A percentile compares a stretch with the other conserved stretches of the same genome.
Evolutionary conservation across 2,797 vertebrate genomes (phyloP).

Genomic region (Oceanodroma leucorhoa): DNA sequence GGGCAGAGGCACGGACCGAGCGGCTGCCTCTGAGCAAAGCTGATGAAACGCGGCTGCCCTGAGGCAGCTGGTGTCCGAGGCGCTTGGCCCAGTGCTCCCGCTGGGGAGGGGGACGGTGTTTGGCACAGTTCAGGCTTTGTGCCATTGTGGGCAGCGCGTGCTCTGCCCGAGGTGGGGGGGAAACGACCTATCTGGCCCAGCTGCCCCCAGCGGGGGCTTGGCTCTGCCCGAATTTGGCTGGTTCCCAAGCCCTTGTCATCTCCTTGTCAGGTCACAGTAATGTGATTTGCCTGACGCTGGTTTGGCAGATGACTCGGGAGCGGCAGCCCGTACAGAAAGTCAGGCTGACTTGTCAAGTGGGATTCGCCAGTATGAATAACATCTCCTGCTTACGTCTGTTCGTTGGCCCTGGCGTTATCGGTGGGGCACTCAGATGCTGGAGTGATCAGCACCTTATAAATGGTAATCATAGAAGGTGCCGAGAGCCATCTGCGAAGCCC

Average conservation of each 20-base stretch:
- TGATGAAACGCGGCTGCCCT: not conserved
- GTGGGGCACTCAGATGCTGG: not conserved
- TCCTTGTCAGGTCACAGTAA: not conserved
- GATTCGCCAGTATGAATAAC: not conserved
- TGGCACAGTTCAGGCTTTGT: not conserved
- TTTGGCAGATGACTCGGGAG: not conserved
- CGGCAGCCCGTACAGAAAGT: not conserved
- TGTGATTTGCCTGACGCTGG: not conserved
- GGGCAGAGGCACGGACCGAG: not conserved
- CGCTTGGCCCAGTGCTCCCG: accelerated
- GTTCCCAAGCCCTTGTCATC: not conserved
- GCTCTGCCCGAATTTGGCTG: not conserved
- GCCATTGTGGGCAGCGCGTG: not conserved
- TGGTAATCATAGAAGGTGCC: not conserved
- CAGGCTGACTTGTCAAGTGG: not conserved
- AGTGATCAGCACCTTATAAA: not conserved
- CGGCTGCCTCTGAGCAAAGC: not conserved
- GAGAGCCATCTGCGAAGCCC: not conserved
- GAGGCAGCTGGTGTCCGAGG: not conserved
- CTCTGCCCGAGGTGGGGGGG: not conserved
- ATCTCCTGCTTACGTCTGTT: not conserved
- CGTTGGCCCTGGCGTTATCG: accelerated
- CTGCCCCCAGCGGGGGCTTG: not conserved
- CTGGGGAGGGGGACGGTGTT: not conserved
- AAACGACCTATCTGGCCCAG: accelerated